These are phyloP conservation scores for Phymorhynchus buccinoides DNA, from an alignment of 1,140 invertebrate species.

Conservation along the genomic window DNA sequence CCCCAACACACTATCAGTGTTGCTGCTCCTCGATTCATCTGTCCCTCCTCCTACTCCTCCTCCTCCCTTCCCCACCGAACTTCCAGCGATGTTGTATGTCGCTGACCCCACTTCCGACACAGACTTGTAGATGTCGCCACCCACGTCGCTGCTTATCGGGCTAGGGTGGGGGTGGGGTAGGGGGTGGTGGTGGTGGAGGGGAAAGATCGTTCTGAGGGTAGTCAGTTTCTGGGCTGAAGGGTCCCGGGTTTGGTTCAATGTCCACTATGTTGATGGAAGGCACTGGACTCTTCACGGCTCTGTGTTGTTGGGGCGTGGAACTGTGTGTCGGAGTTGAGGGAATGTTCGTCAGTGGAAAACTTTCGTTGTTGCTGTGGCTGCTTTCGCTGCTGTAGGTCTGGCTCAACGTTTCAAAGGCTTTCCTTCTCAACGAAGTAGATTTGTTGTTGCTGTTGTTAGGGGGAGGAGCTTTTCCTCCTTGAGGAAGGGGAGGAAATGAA, in stretches of 20 bases:
- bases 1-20: not conserved
- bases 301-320: not conserved
- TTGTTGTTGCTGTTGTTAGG: no score
- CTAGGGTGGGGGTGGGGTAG: not conserved
- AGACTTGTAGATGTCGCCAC: constrained; percentile 25
- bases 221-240: constrained; percentile 20
- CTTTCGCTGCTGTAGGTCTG: not conserved
- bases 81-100: not conserved
- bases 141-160: no score
- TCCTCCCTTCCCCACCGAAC: not conserved
- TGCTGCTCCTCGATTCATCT: constrained; percentile 20
- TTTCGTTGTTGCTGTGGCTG: not conserved
- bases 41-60: not conserved
- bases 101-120: constrained; percentile 9
- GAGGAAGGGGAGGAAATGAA: not conserved
- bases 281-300: not conserved
- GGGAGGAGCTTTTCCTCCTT: not conserved
- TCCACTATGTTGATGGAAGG: constrained; percentile 25
- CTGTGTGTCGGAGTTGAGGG: not conserved
- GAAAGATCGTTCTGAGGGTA: constrained; percentile 26
- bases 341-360: not conserved
- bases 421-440: not conserved
- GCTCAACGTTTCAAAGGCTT: not conserved
- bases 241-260: not conserved
- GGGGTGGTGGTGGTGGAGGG: not conserved